These are phyloP conservation scores for Trogon surrucura DNA, from an alignment of 2,113 vertebrate genomes.

Conservation along the genomic window DNA sequence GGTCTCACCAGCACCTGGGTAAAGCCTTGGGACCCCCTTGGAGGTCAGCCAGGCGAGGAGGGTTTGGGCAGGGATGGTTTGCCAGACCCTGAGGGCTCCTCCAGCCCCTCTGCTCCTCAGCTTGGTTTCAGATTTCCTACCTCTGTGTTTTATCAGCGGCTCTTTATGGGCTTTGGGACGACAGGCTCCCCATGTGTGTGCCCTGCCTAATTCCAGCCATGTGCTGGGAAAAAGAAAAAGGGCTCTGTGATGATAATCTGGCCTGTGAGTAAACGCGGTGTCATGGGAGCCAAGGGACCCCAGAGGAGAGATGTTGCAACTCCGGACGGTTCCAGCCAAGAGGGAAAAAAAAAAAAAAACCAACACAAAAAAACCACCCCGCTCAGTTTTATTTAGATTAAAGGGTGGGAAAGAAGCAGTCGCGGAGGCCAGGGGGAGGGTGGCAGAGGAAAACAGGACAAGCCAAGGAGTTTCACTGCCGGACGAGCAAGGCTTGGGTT, in stretches of 20 bases:
- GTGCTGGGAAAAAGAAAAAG: slow-evolving; percentile 70
- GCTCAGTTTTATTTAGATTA: slow-evolving; percentile 81
- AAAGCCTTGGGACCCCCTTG: not conserved
- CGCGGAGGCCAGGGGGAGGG: not conserved
- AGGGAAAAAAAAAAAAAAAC: not conserved
- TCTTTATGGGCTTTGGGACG: slow-evolving; percentile 38
- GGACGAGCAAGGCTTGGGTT: not conserved
- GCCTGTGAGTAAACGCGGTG: slow-evolving; percentile 74
- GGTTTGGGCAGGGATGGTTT: not conserved
- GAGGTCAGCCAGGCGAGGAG: not conserved
- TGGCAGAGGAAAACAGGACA: slow-evolving; percentile 34
- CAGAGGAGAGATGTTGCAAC: slow-evolving; percentile 76
- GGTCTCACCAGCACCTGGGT: not conserved
- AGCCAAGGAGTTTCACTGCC: not conserved
- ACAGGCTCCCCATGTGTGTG: slow-evolving; percentile 19
- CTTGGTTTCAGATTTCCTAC: slow-evolving; percentile 61
- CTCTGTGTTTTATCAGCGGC: slow-evolving; percentile 63
- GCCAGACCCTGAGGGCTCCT: not conserved
- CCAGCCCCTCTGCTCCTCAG: not conserved
- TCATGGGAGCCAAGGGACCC: slow-evolving; percentile 82
- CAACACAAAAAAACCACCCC: not conserved
- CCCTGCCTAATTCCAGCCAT: slow-evolving; percentile 54
- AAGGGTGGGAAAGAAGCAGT: slow-evolving; percentile 78
- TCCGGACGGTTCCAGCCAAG: slow-evolving; percentile 52
- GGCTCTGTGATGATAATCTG: slow-evolving; percentile 60